Base-by-base conservation (phyloP, 2,797 vertebrate genomes). In the Ficedula albicollis region DNA sequence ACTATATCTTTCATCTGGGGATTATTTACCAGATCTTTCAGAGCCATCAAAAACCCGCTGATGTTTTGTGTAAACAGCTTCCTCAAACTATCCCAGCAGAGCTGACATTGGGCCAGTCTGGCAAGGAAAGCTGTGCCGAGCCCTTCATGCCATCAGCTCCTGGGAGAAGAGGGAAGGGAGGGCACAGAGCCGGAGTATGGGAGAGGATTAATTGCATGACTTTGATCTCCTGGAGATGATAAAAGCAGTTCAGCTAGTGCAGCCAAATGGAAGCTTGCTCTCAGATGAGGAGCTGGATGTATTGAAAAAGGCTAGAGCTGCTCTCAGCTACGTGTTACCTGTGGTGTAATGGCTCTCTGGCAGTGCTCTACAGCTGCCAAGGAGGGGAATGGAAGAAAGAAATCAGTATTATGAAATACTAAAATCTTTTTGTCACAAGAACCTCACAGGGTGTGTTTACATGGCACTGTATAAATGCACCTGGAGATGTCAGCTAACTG, bases 51-150 rank as follows among this genome's bases (percentile, higher is more conserved):
- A 97, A 97, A 90, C 93, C 66, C 25, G 6, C 52, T 79, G 94
- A 52, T 97, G 88, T 97, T 98, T 97, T 97, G 82, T 96, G 92
- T 98, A 97, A 98, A 97, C 86, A 97, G 78, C 78, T 90, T 92
- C 84, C 93, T 97, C 84, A 87, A 81, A 92, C 79, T 82, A 82
- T 54, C 86, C 73, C 69, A 59, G 82, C 62, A 60, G 87, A 62
- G 91, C 90, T 97, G 97, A 95, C 94, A 97, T 32, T 70, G 87
- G 86, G 95, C 97, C 94, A 90, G 95, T 77, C 94, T 94, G 79
- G 85, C 90, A 95, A 29, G 72, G 90, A 77, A 69, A 77, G 83
- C 34, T 56, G 44, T 85, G 75, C 95, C 2, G 48, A 95, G 94
- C 90, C 93, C 62, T 84, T 85, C 80, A 6, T 68, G 20, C 79